Base-by-base conservation (phyloP, 2,888 invertebrate genomes). In the Polylopha cassiicola region DNA sequence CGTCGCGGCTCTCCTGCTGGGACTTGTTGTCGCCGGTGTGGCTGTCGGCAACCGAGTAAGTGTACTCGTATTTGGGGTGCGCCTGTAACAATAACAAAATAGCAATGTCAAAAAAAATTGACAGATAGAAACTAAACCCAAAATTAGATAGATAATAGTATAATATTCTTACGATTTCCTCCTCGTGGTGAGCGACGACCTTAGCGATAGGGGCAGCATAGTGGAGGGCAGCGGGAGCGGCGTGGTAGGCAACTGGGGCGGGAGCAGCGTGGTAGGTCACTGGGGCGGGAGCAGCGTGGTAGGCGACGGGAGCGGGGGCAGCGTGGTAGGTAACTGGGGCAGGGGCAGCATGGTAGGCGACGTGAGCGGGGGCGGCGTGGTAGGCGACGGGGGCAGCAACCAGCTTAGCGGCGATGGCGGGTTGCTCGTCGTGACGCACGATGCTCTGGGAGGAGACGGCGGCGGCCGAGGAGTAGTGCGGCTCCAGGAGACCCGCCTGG, bases 21-120 rank as follows among this genome's bases (percentile, higher is more conserved):
- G 73, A 70, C 65, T 86, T 86, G 63, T 76, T 72, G 71, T 87
- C 87, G 28, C 87, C 87, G 55, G 86, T 80, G 65, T 85, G 80
- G 17, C 74, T 74, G 57, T 87, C 87, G 51, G 80, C 72, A 3
- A 87, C 84, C 27, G 84, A 80, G 65, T 87, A 87, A 43, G 66
- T 73, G 72, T 74, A 86, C 53, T 79, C 74, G 61, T 77, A 77
- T 53, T 73, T 67, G 38, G 76, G 75, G 63, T 70, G 53, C 2
- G 65, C 58, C 71, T 72, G 51, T 23, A 33, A 17, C 3, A 4
- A 43, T 4, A 7, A 28, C 5, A 17, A n/a, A 4, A 3, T 15
- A 8, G 8, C 9, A 11, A 24, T 3, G 39, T 4, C 3, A n/a
- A 2, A 10, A 13, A 10, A 4, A n/a, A 15, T 17, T 8, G 4